phyloP scores from a whole-genome alignment of 37 sponge, comb jelly and placozoan genomes.

The Oopsacas minuta region DNA sequence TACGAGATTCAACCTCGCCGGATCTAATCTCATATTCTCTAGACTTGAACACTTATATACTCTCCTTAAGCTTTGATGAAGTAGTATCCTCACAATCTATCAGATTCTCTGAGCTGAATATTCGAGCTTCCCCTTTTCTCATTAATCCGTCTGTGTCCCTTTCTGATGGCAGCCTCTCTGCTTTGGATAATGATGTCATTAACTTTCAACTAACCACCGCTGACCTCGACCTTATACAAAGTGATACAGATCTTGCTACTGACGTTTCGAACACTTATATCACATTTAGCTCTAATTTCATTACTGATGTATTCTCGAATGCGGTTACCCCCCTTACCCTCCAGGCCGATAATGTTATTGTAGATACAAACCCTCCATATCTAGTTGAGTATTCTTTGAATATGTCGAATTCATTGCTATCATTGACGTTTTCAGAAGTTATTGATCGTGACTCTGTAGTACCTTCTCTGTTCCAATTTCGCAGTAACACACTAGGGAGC shows the following conservation, averaged over 20 bases:
- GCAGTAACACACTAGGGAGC: not conserved
- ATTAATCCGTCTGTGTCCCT: slow-evolving; percentile 26
- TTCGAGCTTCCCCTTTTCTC: slow-evolving; percentile 27
- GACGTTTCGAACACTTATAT: slow-evolving; percentile 37
- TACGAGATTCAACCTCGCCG: slow-evolving; percentile 36
- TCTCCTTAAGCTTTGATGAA: slow-evolving; percentile 73
- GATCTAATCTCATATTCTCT: slow-evolving; percentile 36
- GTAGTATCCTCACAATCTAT: slow-evolving; percentile 49
- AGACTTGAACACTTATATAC: slow-evolving; percentile 40
- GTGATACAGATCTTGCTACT: slow-evolving; percentile 36
- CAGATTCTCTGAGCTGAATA: slow-evolving; percentile 32
- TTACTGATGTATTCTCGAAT: slow-evolving; percentile 58
- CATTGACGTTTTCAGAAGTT: slow-evolving; percentile 69
- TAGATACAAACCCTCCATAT: slow-evolving; percentile 41
- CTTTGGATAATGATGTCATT: slow-evolving; percentile 27
- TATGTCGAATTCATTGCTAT: slow-evolving; percentile 30
- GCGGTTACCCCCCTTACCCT: slow-evolving; percentile 34
- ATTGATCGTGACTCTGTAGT: slow-evolving; percentile 35
- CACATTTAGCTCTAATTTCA: slow-evolving; percentile 32
- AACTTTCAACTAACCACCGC: slow-evolving; percentile 28
- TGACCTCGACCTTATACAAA: slow-evolving; percentile 45
- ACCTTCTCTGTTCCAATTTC: not conserved
- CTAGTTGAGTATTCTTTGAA: slow-evolving; percentile 38
- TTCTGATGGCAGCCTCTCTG: slow-evolving; percentile 31
- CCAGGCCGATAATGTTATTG: slow-evolving; percentile 25